Percentiles rank a stretch among this genome's conserved stretches.
phyloP scores from a whole-genome alignment of 1,140 invertebrate genomes.

The Brachionus angularis region DNA sequence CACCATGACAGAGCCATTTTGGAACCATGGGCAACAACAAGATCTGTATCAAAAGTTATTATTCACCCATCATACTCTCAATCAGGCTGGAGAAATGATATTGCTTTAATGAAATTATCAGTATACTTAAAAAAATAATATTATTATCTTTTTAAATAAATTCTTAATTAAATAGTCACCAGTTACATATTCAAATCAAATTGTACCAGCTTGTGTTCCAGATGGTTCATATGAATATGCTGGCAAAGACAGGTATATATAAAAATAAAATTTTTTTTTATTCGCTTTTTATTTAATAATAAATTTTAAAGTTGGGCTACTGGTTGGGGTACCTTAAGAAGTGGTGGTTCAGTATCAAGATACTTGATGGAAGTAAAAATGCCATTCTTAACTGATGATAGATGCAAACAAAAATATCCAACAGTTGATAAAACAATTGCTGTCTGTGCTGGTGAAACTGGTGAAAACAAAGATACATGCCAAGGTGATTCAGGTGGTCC shows the following conservation, averaged over 20 bases:
- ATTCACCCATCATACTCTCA: constrained; percentile 15
- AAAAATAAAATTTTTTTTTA: no score
- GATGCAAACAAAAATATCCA: constrained; percentile 39
- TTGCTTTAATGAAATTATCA: constrained; percentile 42
- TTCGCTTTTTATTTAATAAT: no score
- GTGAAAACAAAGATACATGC: constrained; percentile 39
- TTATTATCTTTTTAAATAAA: not conserved
- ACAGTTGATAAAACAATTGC: constrained; percentile 1
- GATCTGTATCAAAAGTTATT: constrained; percentile 1
- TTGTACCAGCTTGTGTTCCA: constrained; percentile 37
- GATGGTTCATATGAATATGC: constrained; percentile 18
- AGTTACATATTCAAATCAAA: constrained; percentile 4
- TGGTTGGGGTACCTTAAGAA: constrained; percentile 36
- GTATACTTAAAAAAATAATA: not conserved
- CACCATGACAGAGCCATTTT: not conserved
- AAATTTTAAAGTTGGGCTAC: constrained; percentile 24
- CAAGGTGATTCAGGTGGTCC: constrained; percentile 44
- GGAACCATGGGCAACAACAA: constrained; percentile 9
- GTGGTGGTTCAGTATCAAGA: constrained; percentile 26
- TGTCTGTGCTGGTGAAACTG: constrained; percentile 31
- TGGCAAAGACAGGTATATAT: no score
- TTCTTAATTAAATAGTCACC: constrained; percentile 11
- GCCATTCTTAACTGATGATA: constrained; percentile 41
- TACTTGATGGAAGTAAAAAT: constrained; percentile 41
- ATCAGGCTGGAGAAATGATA: constrained; percentile 24